Evolutionary conservation across 2,797 vertebrate species (phyloP).

Genomic region (Rhodeus uyekii): DNA sequence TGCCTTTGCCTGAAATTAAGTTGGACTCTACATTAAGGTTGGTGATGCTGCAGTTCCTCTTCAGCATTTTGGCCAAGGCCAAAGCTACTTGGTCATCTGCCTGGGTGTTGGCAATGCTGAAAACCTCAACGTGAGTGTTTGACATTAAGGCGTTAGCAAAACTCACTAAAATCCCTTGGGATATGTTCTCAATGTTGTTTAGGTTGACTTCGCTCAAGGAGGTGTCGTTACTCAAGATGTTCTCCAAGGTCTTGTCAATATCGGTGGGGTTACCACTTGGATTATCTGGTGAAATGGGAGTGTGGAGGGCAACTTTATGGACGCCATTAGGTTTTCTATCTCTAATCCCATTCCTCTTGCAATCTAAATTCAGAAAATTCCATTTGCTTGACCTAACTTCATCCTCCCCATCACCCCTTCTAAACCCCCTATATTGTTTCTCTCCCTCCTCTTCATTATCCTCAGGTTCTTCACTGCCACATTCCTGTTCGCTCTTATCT

Average conservation of each 20-base stretch:
- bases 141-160: slow-evolving; percentile 83
- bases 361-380: not conserved
- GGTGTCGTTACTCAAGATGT: slow-evolving; percentile 78
- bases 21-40: slow-evolving; percentile 89
- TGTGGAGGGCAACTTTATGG: not conserved
- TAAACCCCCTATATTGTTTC: not conserved
- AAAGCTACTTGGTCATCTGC: slow-evolving; percentile 85
- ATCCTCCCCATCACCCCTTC: slow-evolving; percentile 48
- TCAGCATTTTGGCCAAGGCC: slow-evolving; percentile 83
- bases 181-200: slow-evolving; percentile 91
- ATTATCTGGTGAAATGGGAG: slow-evolving; percentile 64
- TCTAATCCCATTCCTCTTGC: slow-evolving; percentile 30
- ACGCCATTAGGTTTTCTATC: not conserved
- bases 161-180: slow-evolving; percentile 78
- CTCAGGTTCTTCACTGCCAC: slow-evolving; percentile 69
- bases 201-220: slow-evolving; percentile 83
- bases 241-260: slow-evolving; percentile 84
- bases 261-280: slow-evolving; percentile 82
- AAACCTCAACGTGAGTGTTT: slow-evolving; percentile 82
- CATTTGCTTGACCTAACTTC: slow-evolving; percentile 53
- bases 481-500: slow-evolving; percentile 77
- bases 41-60: slow-evolving; percentile 79
- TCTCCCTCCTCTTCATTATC: slow-evolving; percentile 61
- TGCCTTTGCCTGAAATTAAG: slow-evolving; percentile 87
- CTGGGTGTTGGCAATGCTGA: slow-evolving; percentile 87